Evolutionary conservation across 2,888 invertebrate species (phyloP).

Genomic region (Drosophila borealis): DNA sequence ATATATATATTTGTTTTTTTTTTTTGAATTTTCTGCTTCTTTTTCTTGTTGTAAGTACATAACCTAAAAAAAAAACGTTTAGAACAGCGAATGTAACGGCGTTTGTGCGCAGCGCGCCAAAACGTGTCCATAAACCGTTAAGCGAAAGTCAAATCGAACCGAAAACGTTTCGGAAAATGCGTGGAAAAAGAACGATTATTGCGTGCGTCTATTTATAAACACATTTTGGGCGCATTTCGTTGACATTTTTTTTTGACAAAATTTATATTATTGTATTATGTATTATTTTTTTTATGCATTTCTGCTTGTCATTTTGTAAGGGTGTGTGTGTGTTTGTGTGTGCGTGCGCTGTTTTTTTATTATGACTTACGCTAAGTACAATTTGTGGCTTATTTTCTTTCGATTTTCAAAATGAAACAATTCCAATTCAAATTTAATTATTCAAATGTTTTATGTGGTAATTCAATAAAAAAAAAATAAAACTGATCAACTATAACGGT

Average conservation of each 20-base stretch:
- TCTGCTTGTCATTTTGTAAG: background rate
- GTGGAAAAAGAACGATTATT: background rate
- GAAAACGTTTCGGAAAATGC: background rate
- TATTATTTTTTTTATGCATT: too few species aligned
- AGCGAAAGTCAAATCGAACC: background rate
- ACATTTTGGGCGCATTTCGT: too few species aligned
- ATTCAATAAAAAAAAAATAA: too few species aligned
- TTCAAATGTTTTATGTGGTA: too few species aligned
- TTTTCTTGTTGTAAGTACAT: constrained; percentile 40
- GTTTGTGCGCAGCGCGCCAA: constrained; percentile 26
- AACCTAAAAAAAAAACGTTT: constrained; percentile 38
- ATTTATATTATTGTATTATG: too few species aligned
- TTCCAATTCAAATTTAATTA: too few species aligned
- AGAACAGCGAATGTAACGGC: constrained; percentile 16
- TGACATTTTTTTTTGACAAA: too few species aligned
- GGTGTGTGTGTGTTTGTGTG: background rate
- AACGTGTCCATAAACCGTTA: constrained; percentile 15
- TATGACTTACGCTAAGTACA: too few species aligned
- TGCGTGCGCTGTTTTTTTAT: background rate
- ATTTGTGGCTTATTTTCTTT: too few species aligned
- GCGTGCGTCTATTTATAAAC: too few species aligned
- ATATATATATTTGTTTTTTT: constrained; percentile 3
- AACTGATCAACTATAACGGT: constrained; percentile 3
- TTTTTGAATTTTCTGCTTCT: background rate
- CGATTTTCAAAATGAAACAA: too few species aligned